Evolutionary conservation across 35 echinoderm and acorn worm species (phyloP), one percentile per base, ranked within the genome.

Genomic region (Strongylocentrotus purpuratus): DNA sequence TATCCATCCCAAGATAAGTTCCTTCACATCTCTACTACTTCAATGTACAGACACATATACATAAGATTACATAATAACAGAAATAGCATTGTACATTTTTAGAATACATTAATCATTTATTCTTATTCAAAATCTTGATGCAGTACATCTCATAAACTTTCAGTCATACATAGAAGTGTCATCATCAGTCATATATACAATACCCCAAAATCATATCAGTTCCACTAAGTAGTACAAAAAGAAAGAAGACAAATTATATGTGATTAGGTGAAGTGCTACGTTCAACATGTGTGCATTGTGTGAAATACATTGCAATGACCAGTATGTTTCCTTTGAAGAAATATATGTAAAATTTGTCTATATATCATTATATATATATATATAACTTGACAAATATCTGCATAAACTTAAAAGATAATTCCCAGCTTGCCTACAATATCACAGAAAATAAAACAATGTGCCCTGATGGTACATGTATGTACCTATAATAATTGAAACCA

Each of bases 41-140:
- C 22, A 78, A n/a, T 9, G 28, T 78, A 78, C 52, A 59, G 5
- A 59, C 25, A 78, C 65, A 78, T n/a, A n/a, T 12, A 55, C 10
- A 55, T 12, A 55, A 28, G 65, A 78, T n/a, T 22, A 78, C 65
- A 78, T n/a, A 78, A 78, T 78, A n/a, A 78, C 25, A 28, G 65
- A 78, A 52, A 78, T 78, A 17, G 52, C 52, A 78, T 78, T 78
- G 28, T 31, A 78, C 65, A 78, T 78, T 78, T 22, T 78, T 28
- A 78, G 65, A 78, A 78, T 78, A 78, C 65, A 78, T 78, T 78
- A 22, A 70, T 70, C 61, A 78, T 78, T 78, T 78, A 78, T 78
- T 78, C 25, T 78, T 78, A 78, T 7, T 78, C 61, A 22, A 78
- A 78, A 78, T 78, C 28, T n/a, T 78, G 65, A 22, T n/a, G 65